Percentiles rank a stretch among this genome's conserved stretches.
Evolutionary conservation across 2,888 invertebrate species (phyloP).

Genomic region (Aleiodes leptofemur): DNA sequence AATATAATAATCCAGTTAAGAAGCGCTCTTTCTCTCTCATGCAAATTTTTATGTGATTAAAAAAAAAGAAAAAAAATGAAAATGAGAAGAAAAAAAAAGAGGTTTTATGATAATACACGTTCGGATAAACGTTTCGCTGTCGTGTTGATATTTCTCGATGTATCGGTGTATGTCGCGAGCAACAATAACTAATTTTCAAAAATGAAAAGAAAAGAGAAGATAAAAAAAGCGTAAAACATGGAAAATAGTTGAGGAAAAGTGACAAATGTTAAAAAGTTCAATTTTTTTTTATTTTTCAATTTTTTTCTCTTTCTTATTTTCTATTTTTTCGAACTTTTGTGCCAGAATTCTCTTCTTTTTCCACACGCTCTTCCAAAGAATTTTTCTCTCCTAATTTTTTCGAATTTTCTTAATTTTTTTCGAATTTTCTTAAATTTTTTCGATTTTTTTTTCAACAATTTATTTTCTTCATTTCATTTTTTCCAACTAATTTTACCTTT

Average conservation of each 20-base stretch:
- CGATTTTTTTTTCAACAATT: too few relatives aligned
- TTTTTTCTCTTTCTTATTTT: not conserved
- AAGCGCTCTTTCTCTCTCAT: slow-evolving; percentile 48
- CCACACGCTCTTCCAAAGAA: slow-evolving; percentile 16
- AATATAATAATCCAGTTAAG: not conserved
- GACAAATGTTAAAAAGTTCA: slow-evolving; percentile 23
- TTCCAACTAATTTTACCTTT: too few relatives aligned
- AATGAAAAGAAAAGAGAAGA: too few relatives aligned
- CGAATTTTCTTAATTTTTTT: too few relatives aligned
- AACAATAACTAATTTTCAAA: slow-evolving; percentile 31
- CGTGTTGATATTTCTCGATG: slow-evolving; percentile 67
- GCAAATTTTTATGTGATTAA: slow-evolving; percentile 56
- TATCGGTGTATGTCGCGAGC: slow-evolving; percentile 61
- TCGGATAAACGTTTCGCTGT: slow-evolving; percentile 66
- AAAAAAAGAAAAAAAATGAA: slow-evolving; percentile 13
- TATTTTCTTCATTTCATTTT: too few relatives aligned
- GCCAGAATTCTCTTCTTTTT: slow-evolving; percentile 5
- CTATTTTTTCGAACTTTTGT: not conserved
- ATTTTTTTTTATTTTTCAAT: slow-evolving; percentile 41
- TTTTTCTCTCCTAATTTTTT: not conserved
- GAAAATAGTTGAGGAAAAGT: not conserved
- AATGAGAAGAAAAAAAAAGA: slow-evolving; percentile 30
- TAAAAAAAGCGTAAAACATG: not conserved
- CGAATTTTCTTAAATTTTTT: too few relatives aligned
- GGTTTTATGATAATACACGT: slow-evolving; percentile 65